phyloP scores from a whole-genome alignment of 35 echinoderm and acorn worm genomes.

The Apostichopus parvimensis region DNA sequence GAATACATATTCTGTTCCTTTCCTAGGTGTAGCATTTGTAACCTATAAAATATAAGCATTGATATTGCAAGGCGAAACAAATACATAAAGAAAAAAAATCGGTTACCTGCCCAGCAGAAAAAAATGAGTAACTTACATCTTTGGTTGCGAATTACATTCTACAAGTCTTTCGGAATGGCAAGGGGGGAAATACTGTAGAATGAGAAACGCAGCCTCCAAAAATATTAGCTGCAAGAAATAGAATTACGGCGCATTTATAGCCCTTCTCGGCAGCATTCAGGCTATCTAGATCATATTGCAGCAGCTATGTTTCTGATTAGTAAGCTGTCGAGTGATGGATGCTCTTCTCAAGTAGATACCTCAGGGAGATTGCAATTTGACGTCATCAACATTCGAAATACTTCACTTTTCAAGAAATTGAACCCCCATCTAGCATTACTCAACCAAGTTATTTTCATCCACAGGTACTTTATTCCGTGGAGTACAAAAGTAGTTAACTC shows the following conservation, averaged over 20 bases:
- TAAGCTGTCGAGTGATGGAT: conserved; percentile 4
- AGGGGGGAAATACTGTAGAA: neutral
- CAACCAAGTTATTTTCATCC: neutral
- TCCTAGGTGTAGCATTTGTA: too few relatives aligned
- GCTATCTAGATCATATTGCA: neutral
- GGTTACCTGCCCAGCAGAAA: neutral
- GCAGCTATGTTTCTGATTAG: conserved; percentile 6
- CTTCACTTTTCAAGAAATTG: conserved; percentile 7
- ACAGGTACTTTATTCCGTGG: neutral
- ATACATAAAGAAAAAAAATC: neutral
- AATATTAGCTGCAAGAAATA: neutral
- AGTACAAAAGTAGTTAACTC: neutral
- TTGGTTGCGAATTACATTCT: neutral
- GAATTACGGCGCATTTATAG: neutral
- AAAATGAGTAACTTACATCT: neutral
- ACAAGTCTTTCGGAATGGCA: neutral
- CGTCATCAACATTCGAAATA: conserved; percentile 3
- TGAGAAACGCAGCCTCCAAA: neutral
- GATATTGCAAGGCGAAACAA: too few relatives aligned
- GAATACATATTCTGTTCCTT: too few relatives aligned
- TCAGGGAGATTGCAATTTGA: conserved; percentile 45
- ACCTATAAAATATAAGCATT: too few relatives aligned
- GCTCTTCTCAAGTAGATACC: conserved; percentile 8
- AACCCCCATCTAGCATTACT: neutral
- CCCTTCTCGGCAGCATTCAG: neutral